Percentiles rank a stretch among this genome's conserved stretches.
Evolutionary conservation across 2,797 vertebrate genomes (phyloP).

Genomic region (Vireo griseus): DNA sequence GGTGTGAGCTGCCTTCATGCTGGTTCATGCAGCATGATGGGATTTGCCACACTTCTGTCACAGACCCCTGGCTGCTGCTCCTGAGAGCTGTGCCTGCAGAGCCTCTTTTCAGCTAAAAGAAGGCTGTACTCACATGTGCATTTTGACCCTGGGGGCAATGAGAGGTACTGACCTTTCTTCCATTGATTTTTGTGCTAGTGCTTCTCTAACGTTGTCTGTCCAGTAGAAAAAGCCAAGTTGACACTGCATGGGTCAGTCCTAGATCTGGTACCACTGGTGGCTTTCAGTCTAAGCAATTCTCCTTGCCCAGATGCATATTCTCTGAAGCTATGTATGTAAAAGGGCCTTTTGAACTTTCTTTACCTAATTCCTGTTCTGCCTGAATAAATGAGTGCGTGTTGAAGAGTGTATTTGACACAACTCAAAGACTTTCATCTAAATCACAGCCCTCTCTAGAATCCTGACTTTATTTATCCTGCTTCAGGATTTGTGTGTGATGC

Average conservation of each 20-base stretch:
- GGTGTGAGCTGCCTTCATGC: not conserved
- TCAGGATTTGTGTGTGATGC: not conserved
- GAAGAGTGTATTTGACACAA: not conserved
- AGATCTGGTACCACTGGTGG: not conserved
- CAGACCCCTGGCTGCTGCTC: not conserved
- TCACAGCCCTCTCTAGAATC: not conserved
- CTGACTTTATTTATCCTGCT: not conserved
- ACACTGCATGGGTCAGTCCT: not conserved
- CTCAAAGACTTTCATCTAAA: not conserved
- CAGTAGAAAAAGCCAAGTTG: not conserved
- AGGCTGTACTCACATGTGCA: accelerated
- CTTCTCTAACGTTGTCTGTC: not conserved
- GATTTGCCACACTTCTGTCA: not conserved
- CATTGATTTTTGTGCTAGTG: not conserved
- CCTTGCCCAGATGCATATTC: not conserved
- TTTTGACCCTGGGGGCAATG: not conserved
- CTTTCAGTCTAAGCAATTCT: not conserved
- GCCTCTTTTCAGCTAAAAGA: not conserved
- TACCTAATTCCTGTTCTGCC: not conserved
- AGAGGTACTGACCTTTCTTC: not conserved
- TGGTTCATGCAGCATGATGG: not conserved
- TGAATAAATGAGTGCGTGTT: not conserved
- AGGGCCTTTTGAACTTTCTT: not conserved
- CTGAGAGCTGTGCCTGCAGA: not conserved
- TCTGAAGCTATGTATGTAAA: not conserved